phyloP scores from a whole-genome alignment of 2,797 vertebrate genomes.

The Coendou prehensilis region DNA sequence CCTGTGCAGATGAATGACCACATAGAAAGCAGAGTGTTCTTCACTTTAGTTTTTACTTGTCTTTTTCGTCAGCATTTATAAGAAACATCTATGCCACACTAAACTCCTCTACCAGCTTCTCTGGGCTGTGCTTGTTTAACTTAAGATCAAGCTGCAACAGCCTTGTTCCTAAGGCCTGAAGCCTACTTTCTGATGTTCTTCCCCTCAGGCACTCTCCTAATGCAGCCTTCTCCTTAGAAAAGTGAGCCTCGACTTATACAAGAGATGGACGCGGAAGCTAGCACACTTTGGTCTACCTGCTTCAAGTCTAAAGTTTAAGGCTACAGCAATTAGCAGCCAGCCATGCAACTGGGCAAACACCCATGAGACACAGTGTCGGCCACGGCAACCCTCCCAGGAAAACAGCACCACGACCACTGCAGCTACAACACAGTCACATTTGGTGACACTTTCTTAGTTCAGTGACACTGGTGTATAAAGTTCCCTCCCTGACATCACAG shows the following conservation, averaged over 20 bases:
- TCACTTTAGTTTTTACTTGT: neutral
- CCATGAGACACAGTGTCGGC: fast-evolving
- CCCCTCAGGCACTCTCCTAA: neutral
- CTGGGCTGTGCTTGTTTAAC: neutral
- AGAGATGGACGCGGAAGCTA: fast-evolving
- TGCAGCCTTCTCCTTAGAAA: neutral
- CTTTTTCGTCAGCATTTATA: neutral
- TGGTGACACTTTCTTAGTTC: neutral
- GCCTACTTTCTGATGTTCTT: neutral
- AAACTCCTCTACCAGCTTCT: neutral
- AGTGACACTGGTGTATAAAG: neutral
- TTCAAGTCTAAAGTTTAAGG: constrained; percentile 10
- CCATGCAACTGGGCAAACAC: fast-evolving
- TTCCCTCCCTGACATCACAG: neutral
- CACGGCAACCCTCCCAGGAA: neutral
- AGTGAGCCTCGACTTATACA: neutral
- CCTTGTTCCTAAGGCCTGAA: neutral
- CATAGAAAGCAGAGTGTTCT: neutral
- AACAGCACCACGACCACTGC: neutral
- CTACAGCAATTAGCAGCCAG: neutral
- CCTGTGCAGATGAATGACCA: fast-evolving
- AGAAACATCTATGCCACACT: neutral
- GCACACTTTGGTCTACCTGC: neutral
- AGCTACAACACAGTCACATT: too few species aligned
- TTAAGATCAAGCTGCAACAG: neutral